Conservation (phyloP, 2,113 vertebrate genomes). For the Oncorhynchus keta region DNA sequence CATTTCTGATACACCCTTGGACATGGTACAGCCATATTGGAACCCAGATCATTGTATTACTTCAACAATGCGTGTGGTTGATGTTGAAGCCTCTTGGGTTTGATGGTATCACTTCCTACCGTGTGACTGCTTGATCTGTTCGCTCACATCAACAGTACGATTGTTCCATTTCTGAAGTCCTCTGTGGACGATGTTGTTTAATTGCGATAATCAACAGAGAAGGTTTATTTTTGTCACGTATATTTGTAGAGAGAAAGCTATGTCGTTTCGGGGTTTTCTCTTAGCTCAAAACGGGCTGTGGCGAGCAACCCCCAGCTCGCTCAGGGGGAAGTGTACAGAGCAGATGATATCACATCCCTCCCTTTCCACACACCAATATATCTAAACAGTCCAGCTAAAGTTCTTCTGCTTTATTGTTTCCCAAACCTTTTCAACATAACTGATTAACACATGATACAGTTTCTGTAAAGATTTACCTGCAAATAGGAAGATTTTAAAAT, state of each 20-base stretch:
- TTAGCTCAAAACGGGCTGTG: no score
- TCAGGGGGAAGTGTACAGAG: no score
- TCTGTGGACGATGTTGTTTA: neutral
- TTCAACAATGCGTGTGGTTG: neutral
- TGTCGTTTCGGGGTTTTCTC: no score
- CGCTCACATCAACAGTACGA: neutral
- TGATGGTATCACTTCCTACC: neutral
- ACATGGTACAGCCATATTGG: neutral
- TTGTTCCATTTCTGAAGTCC: neutral
- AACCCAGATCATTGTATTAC: neutral
- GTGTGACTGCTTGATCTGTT: neutral
- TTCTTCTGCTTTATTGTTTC: no score
- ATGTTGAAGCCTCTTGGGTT: neutral
- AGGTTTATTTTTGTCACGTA: neutral
- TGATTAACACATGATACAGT: no score
- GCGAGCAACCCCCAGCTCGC: no score
- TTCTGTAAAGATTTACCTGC: constrained; percentile 14
- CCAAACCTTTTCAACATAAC: no score
- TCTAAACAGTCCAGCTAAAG: no score
- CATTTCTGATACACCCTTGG: no score
- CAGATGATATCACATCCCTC: no score
- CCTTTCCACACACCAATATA: no score
- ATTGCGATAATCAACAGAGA: neutral
- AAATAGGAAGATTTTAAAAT: constrained; percentile 23
- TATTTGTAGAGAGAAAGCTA: neutral